Evolutionary conservation across 2,888 invertebrate species (phyloP), one percentile per base, ranked within the genome.

Genomic region (Thumatha senex): DNA sequence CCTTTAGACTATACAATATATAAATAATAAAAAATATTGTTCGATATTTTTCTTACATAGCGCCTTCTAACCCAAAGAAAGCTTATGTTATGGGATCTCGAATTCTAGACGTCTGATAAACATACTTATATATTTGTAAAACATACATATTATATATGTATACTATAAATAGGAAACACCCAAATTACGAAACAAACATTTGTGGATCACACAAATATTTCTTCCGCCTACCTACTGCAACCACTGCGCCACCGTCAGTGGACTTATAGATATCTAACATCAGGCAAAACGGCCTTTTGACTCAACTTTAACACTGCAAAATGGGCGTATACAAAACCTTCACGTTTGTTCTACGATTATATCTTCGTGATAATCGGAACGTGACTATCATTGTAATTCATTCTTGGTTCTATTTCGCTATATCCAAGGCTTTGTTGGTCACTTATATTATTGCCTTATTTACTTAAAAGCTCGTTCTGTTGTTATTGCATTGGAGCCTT

Each of bases 261-360:
- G n/a, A n/a, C n/a, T n/a, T n/a, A n/a, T n/a, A n/a, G n/a, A n/a
- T n/a, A n/a, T n/a, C n/a, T 24, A 24, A 35, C 10, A 44, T 29
- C 0, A 29, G 14, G 9, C n/a, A 30, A 36, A 36, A 7, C 8
- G 36, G n/a, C 7, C 4, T 35, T 41, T 41, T 47, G n/a, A 11
- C 40, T 13, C 24, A 45, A 38, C 34, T n/a, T n/a, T n/a, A n/a
- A 41, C 36, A 5, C 12, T 14, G 33, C 38, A 58, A 54, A 59
- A 54, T 46, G 40, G 45, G 33, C 14, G 33, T 42, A 40, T 36
- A 45, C 36, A 54, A 13, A 56, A 58, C 71, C 70, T 74, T 74
- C 59, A 70, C 67, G 66, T 69, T 61, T 70, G 54, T 43, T 43
- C 45, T 52, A 51, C 56, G 58, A 61, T 71, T 59, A 68, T 65